These are phyloP conservation scores for Hypselothyrea guttata DNA, from an alignment of 2,888 invertebrate genomes.

Conservation along the genomic window DNA sequence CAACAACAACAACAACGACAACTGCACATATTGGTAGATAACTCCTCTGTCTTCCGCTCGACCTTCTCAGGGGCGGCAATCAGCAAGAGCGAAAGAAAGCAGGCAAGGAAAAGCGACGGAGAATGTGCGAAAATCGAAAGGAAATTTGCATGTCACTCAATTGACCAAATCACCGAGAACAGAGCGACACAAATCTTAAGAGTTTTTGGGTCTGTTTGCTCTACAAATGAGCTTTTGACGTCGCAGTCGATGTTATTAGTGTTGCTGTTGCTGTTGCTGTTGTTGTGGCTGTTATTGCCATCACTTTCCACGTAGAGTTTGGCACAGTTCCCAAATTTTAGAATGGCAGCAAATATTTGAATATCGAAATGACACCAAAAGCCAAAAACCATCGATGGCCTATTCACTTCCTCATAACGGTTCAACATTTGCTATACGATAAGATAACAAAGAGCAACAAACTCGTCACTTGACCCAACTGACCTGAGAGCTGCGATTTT, in stretches of 20 bases:
- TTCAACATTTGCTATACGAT: slow-evolving; percentile 9
- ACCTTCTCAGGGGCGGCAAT: slow-evolving; percentile 50
- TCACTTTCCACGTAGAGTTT: slow-evolving; percentile 39
- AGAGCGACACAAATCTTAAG: slow-evolving; percentile 47
- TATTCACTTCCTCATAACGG: slow-evolving; percentile 58
- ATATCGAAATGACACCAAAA: slow-evolving; percentile 59
- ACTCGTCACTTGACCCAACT: slow-evolving; percentile 31
- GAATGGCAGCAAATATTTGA: slow-evolving; percentile 64
- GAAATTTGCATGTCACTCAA: slow-evolving; percentile 75
- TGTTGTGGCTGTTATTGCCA: slow-evolving; percentile 21
- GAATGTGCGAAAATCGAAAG: slow-evolving; percentile 71
- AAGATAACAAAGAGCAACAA: slow-evolving; percentile 59
- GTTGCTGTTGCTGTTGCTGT: slow-evolving; percentile 12
- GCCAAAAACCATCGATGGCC: slow-evolving; percentile 24
- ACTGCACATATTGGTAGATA: slow-evolving; percentile 24
- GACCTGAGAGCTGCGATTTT: slow-evolving; percentile 24
- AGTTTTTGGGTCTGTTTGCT: slow-evolving; percentile 55
- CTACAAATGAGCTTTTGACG: slow-evolving; percentile 51
- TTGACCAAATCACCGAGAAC: slow-evolving; percentile 50
- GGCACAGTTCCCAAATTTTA: slow-evolving; percentile 52
- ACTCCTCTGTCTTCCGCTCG: slow-evolving; percentile 40
- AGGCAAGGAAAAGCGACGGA: slow-evolving; percentile 21
- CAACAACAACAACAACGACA: slow-evolving; percentile 43
- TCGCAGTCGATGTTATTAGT: slow-evolving; percentile 9
- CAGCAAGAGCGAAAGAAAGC: slow-evolving; percentile 26